Percentiles rank a stretch among this genome's conserved stretches.
phyloP scores from a whole-genome alignment of 92 coral and sea anemone genomes.

The Siderastrea radians region DNA sequence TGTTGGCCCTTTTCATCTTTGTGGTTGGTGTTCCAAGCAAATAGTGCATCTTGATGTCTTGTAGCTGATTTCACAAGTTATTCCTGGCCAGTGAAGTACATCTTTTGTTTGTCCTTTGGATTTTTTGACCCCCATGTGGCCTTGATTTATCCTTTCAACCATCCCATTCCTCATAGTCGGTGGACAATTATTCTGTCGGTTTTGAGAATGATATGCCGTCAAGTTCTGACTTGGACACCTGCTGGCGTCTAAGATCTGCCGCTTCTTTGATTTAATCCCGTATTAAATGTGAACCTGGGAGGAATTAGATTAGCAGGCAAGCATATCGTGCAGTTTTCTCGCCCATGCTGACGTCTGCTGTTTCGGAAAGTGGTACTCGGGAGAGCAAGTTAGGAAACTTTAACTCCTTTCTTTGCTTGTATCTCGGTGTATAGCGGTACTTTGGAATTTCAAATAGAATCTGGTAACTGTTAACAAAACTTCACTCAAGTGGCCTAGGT shows the following conservation, averaged over 20 bases:
- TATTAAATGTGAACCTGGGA: conserved; percentile 14
- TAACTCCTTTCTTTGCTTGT: conserved; percentile 21
- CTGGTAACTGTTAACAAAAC: background rate
- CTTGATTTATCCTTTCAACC: background rate
- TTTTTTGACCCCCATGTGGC: conserved; percentile 33
- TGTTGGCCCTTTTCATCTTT: background rate
- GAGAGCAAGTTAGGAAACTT: conserved; percentile 35
- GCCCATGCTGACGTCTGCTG: conserved; percentile 14
- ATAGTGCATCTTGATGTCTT: background rate
- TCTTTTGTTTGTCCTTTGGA: conserved; percentile 44
- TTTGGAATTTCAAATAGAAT: conserved; percentile 28
- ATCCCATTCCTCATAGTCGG: background rate
- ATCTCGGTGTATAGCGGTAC: background rate
- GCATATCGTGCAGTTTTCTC: conserved; percentile 1
- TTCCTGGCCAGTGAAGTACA: conserved; percentile 28
- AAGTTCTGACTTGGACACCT: background rate
- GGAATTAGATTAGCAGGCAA: background rate
- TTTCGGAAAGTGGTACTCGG: background rate
- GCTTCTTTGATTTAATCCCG: too few species aligned
- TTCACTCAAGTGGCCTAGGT: conserved; percentile 13
- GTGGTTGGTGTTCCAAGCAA: too few species aligned
- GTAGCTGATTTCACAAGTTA: conserved; percentile 7
- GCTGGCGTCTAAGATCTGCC: background rate
- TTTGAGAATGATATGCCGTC: background rate
- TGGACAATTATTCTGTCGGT: conserved; percentile 1